Percentiles rank a stretch among this genome's conserved stretches.
Conservation (phyloP, 2,888 invertebrate species). For the Drosophila affinis region DNA sequence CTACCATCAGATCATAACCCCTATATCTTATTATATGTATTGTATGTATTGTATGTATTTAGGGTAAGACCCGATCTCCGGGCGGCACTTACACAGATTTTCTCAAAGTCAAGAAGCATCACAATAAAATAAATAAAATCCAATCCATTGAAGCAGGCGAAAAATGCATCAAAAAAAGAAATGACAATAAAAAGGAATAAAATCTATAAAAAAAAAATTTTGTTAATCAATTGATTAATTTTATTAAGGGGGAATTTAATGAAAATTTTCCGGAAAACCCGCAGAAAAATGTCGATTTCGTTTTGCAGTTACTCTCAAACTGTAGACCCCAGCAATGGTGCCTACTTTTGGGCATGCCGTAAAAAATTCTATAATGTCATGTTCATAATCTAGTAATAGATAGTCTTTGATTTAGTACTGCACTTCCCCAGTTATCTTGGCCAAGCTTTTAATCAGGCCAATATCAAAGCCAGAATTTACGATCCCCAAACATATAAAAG, state of each 20-base stretch:
- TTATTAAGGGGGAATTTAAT: no score
- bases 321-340: not conserved
- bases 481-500: constrained; percentile 18
- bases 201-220: constrained; percentile 43
- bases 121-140: constrained; percentile 25
- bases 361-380: no score
- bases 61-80: not conserved
- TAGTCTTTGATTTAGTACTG: constrained; percentile 28
- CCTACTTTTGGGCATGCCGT: no score
- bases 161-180: constrained; percentile 31
- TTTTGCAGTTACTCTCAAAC: not conserved
- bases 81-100: constrained; percentile 43
- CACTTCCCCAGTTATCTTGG: constrained; percentile 6
- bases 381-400: not conserved
- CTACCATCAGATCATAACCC: constrained; percentile 26
- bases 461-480: not conserved
- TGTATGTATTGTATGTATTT: constrained; percentile 18
- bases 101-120: constrained; percentile 64
- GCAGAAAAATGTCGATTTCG: no score
- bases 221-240: constrained; percentile 13
- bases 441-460: not conserved
- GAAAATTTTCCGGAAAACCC: no score
- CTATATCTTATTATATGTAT: constrained; percentile 44
- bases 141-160: constrained; percentile 9
- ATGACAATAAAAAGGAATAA: constrained; percentile 33